Evolutionary conservation across 2,113 vertebrate genomes (phyloP).

Genomic region (Dinomys branickii): DNA sequence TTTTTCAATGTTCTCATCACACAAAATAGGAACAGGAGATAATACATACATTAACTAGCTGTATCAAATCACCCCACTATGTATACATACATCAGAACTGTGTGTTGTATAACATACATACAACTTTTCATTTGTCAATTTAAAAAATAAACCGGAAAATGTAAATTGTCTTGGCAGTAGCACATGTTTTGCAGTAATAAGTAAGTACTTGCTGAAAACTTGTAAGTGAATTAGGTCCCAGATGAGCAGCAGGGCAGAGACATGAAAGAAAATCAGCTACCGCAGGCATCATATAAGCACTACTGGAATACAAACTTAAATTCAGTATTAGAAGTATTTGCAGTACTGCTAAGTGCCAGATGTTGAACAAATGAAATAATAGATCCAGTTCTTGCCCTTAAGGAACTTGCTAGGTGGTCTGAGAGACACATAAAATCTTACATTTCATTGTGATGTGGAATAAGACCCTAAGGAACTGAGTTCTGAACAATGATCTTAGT

Average conservation of each 20-base stretch:
- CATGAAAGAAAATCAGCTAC: background rate
- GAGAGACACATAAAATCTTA: too few relatives aligned
- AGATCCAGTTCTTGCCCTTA: background rate
- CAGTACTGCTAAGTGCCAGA: background rate
- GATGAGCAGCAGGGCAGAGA: too few relatives aligned
- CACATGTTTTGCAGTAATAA: background rate
- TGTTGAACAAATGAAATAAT: background rate
- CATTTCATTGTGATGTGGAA: background rate
- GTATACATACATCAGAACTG: background rate
- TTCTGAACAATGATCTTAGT: background rate
- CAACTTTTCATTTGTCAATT: background rate
- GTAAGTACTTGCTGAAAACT: background rate
- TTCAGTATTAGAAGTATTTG: background rate
- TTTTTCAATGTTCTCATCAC: background rate
- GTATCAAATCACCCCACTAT: background rate
- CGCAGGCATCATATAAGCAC: background rate
- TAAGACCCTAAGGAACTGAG: background rate
- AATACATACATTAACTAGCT: background rate
- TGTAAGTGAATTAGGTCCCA: background rate
- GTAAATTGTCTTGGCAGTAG: background rate
- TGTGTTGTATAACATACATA: background rate
- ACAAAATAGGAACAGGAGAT: background rate
- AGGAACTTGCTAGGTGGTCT: background rate
- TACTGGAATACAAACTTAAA: background rate
- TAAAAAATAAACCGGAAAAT: background rate